Conservation (phyloP, 2,113 vertebrate genomes). For the Gopherus flavomarginatus region DNA sequence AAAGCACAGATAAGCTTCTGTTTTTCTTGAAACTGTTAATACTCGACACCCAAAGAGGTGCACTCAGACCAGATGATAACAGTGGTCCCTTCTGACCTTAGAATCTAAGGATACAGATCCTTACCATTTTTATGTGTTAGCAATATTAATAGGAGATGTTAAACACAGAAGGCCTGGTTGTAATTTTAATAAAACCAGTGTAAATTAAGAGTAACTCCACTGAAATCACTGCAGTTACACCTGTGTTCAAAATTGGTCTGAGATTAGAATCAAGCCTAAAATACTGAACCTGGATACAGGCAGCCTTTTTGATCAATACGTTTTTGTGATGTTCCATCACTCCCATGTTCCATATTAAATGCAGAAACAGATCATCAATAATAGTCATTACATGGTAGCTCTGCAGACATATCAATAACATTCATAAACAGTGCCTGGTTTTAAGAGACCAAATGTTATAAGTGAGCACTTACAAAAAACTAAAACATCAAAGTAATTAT, state of each 20-base stretch:
- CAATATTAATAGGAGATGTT: neutral
- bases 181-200: neutral
- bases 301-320: neutral
- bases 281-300: neutral
- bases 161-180: neutral
- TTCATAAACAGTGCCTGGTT: neutral
- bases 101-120: neutral
- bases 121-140: neutral
- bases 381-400: neutral
- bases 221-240: neutral
- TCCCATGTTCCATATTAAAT: neutral
- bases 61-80: neutral
- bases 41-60: neutral
- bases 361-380: neutral
- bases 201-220: neutral
- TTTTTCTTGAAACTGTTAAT: neutral
- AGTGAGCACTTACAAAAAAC: neutral
- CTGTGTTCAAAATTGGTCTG: neutral
- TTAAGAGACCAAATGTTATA: neutral
- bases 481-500: neutral
- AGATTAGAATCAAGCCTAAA: neutral
- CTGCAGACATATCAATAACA: neutral
- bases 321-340: neutral
- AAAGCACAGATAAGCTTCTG: neutral
- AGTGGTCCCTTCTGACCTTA: neutral